phyloP scores from a whole-genome alignment of 2,113 vertebrate genomes.

The Falco punctatus region DNA sequence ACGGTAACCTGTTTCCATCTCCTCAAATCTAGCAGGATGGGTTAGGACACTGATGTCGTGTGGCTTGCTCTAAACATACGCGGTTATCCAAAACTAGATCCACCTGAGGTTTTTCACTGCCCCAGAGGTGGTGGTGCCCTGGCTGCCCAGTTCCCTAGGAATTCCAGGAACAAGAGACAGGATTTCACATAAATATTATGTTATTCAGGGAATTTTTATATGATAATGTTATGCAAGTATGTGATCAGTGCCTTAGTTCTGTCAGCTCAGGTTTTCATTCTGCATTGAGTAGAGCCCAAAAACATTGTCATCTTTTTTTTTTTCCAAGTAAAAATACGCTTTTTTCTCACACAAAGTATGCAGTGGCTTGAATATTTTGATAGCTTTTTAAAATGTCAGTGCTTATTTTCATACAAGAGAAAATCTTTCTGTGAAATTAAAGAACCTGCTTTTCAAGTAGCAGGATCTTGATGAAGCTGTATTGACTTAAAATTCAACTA shows the following conservation, averaged over 20 bases:
- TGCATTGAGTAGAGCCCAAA: neutral
- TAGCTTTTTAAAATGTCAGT: neutral
- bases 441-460: neutral
- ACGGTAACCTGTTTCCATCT: neutral
- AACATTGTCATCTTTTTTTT: neutral
- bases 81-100: neutral
- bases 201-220: neutral
- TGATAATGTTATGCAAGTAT: neutral
- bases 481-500: neutral
- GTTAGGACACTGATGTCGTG: neutral
- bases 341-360: neutral
- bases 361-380: neutral
- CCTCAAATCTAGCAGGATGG: neutral
- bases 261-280: neutral
- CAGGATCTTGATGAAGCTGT: neutral
- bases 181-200: neutral
- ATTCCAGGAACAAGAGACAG: neutral
- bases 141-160: neutral
- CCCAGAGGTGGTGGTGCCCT: neutral
- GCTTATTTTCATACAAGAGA: neutral
- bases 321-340: neutral
- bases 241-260: neutral
- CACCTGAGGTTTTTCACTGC: neutral
- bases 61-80: neutral
- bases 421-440: neutral